Evolutionary conservation across 1,140 invertebrate species (phyloP), one percentile per base, ranked within the genome.

Genomic region (Phocides pigmalion): DNA sequence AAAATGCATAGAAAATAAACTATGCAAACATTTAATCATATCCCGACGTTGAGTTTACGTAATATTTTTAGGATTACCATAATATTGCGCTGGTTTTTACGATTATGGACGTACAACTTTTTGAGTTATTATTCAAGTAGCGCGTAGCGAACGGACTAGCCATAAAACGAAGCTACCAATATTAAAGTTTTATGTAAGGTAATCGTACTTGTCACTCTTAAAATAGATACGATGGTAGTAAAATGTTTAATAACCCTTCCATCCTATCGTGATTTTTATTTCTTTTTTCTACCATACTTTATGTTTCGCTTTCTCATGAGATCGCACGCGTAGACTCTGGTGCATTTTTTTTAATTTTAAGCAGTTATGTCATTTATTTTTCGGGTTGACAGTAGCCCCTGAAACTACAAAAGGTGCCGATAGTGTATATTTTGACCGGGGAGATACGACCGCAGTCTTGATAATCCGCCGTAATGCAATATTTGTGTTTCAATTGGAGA

Each of bases 61-160:
- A 35, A 59, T n/a, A 59, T 59, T 59, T 59, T 59, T 46, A 17
- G 22, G 22, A 59, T 59, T 59, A 59, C 25, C 54, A 59, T 59
- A 59, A 58, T 28, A 46, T 58, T 25, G 11, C 32, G 49, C 41
- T 37, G 19, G 12, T 15, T 44, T 56, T 56, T 42, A 56, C 39
- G 39, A 56, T 56, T 56, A 56, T 56, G 20, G 37, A 56, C 39
- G 20, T 25, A 54, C 51, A 56, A 56, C 53, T 56, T 56, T 56
- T 56, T 44, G 39, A 56, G 53, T 41, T 56, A 51, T 51, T 51
- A 56, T 42, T 37, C 37, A 56, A 39, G 41, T 12, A 58, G 54
- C 12, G 51, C 35, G 41, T 25, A 25, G 20, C 22, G 9, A 14
- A 32, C 22, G 22, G 49, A 32, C 41, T 14, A 46, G 53, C 39